Evolutionary conservation across 2,888 invertebrate species (phyloP), one percentile per base, ranked within the genome.

Genomic region (Caenorhabditis imperialis): DNA sequence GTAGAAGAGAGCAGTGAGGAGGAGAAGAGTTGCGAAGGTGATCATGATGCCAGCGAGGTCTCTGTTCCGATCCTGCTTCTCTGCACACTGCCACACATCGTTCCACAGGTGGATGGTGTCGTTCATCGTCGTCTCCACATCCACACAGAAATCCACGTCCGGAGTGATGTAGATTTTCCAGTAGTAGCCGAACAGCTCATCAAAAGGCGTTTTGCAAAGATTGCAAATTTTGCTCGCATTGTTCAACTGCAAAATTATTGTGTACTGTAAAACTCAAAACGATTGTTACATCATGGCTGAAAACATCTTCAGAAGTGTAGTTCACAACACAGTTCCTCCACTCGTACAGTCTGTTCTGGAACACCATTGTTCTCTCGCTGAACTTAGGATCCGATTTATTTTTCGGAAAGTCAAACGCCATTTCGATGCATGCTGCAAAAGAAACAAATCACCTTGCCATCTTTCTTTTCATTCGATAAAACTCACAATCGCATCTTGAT

Each of bases 61-160:
- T 18, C 65, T 58, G 37, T 57, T 75, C 48, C 78, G 48, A 35
- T 81, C 79, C 37, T 72, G 73, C 20, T 70, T 61, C 44, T 85
- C 85, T 0, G 81, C 77, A 57, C 87, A 87, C 23, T 78, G 50
- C 84, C 85, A 84, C 1, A 86, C 84, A 58, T 82, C 77, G 55
- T 84, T 84, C 87, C 87, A 87, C 25, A 87, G 51, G 62, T 82
- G 85, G 55, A 84, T 82, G 16, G 87, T 87, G 63, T 87, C 87
- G 58, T 87, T 87, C 87, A 87, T 87, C 77, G 83, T 82, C 1
- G 85, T 83, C 53, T 87, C 86, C n/a, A 87, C 86, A 50, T 87
- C 87, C 1, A 86, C 76, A 69, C 87, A 87, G 37, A 87, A 87
- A 50, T 87, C 84, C 2, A 77, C 74, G 30, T 75, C 82, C 0